Conservation (phyloP, 2,888 invertebrate genomes). For the Cacoxenus indagator region DNA sequence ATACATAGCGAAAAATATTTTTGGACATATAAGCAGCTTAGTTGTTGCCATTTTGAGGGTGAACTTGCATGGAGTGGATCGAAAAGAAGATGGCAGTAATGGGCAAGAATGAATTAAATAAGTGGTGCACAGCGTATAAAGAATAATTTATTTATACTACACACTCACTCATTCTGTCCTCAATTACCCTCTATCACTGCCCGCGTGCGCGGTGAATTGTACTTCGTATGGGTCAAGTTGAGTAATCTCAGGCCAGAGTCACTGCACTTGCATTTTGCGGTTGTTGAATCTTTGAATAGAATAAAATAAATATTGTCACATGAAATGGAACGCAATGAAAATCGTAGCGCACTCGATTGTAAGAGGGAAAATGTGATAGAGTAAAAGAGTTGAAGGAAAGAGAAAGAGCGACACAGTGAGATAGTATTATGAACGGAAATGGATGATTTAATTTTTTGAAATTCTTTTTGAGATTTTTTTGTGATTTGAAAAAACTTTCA, state of each 20-base stretch:
- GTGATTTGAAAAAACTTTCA: neutral
- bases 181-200: neutral
- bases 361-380: neutral
- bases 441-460: too few species aligned
- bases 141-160: too few species aligned
- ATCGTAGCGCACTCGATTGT: conserved; percentile 36
- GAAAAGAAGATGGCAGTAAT: too few species aligned
- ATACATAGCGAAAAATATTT: neutral
- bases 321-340: conserved; percentile 48
- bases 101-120: too few species aligned
- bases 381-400: neutral
- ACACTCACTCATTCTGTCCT: too few species aligned
- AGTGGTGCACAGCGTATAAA: too few species aligned
- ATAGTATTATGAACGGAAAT: too few species aligned
- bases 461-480: too few species aligned
- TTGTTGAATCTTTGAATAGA: conserved; percentile 40
- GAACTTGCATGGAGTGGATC: too few species aligned
- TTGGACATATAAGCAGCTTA: conserved; percentile 3
- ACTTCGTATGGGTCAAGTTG: neutral
- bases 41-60: neutral
- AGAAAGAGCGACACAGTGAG: too few species aligned
- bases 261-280: neutral
- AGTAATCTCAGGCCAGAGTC: neutral
- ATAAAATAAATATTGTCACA: conserved; percentile 48
- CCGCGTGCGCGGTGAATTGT: neutral